Base-by-base conservation (phyloP, 2,888 invertebrate species). In the Esperia sulphurella region DNA sequence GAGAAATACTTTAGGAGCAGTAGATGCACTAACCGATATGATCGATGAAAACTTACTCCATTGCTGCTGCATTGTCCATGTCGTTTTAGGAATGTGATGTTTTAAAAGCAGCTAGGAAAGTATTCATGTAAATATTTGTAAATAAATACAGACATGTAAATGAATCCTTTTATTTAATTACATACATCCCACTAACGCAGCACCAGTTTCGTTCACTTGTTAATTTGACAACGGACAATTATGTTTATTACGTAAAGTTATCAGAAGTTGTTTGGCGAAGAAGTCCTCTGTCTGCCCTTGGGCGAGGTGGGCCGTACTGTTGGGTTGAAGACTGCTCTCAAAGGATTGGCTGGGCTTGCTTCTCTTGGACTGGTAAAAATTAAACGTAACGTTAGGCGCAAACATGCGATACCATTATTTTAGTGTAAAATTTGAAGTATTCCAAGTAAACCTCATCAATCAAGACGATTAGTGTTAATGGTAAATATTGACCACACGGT, bases 301-400 rank as follows among this genome's bases (percentile, higher is more conserved):
- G 82, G 79, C 2, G 81, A 83, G 38, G 63, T 43, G 0, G 79
- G 79, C 3, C 82, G 71, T 31, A 55, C 43, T 7, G 61, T 54
- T 8, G 49, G 51, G 54, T 51, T 54, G 48, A 63, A 63, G 45
- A 35, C 8, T n/a, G 50, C 61, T 40, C 62, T 66, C 0, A 63
- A 37, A 7, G 31, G 35, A n/a, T 57, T 39, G 7, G 39, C n/a
- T 37, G 12, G 9, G 10, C 10, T 37, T 39, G 5, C 14, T 13
- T 39, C 35, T 35, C 31, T 31, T 31, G n/a, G n/a, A 35, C n/a
- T 35, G n/a, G 10, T n/a, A n/a, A 35, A 35, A 35, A 6, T n/a
- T 2, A 31, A 31, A 3, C 3, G 10, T 5, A 31, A 31, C 31
- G 7, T 2, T 10, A 31, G 31, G 7, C 33, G n/a, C n/a, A n/a